Evolutionary conservation across 2,888 invertebrate species (phyloP), one percentile per base, ranked within the genome.

Genomic region (Mythimna vitellina): DNA sequence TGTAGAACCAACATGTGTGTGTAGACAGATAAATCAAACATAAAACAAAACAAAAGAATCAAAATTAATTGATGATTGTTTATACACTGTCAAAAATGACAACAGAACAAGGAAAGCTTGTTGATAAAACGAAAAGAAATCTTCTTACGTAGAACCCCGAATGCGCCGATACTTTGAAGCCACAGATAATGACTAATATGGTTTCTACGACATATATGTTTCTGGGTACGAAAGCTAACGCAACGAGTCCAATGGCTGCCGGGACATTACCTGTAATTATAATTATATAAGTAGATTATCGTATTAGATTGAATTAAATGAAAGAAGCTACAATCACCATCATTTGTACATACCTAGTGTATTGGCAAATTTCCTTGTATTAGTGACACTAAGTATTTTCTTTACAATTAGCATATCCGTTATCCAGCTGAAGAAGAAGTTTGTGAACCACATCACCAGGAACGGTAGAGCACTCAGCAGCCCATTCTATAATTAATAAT

Each of bases 401-500:
- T 94, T 96, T 8, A 95, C 96, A 7, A 97, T 96, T 0, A 97
- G 86, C 87, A 95, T 95, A 86, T 98, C 98, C 0, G 97, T 97
- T 0, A 97, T 84, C 88, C 96, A 97, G 60, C 98, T 97, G 89
- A 97, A 97, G 66, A 98, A 96, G 84, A 98, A 97, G 83, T 98
- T 97, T 32, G 97, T 90, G 35, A 98, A 80, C 97, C 98, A 98
- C 95, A 98, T 98, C 8, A 96, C 96, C n/a, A 98, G 91, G 87
- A 98, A 98, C 0, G 98, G 98, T 0, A 98, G 90, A 0, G 98
- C 97, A 0, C 98, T 97, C 3, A 98, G 90, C 10, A 97, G 80
- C 2, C 98, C 97, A 87, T 97, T 98, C 96, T 97, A 22, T 5
- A 3, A 38, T n/a, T n/a, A n/a, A 42, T 29, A 12, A 20, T 12